Base-by-base conservation (phyloP, 1,140 invertebrate species). In the Drosophila miranda region DNA sequence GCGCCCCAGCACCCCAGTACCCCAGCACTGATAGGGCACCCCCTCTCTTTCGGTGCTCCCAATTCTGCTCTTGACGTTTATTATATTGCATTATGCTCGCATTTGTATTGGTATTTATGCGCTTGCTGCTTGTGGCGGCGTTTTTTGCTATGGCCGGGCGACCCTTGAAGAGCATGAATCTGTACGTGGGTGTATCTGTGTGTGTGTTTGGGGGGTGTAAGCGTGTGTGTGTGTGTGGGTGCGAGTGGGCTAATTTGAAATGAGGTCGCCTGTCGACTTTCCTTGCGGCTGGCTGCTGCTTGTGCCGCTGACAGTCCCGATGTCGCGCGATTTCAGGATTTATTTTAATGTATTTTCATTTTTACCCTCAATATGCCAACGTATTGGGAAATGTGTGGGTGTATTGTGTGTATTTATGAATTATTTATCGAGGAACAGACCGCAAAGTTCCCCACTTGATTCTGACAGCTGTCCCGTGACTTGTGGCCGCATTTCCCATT, bases 101-200 rank as follows among this genome's bases (percentile, higher is more conserved):
- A 66, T 72, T 74, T 74, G 59, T 86, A 86, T 87, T 86, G 78
- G 77, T 86, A 81, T 81, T 86, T 86, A 78, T 86, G 77, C 52
- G 58, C 52, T 83, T 79, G 67, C 19, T 19, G 19, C 19, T 19
- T 19, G 19, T 52, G 61, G 61, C 68, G 59, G 67, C 52, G 43
- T 57, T 69, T 75, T 66, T 78, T 59, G 49, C 19, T 21, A 6
- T n/a, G 52, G 11, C 34, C 9, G 11, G 55, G 26, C 11, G 45
- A 58, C 67, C 72, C 58, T 61, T 41, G 13, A 34, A 26, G 41
- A 42, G 34, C 61, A 57, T 38, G 14, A 34, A 38, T 68, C 13
- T 52, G 30, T 28, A 44, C 14, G 45, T 34, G 28, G 7, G 28
- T 8, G 1, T 19, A 30, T 30, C 19, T 61, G 42, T 46, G 30